Evolutionary conservation across 2,888 invertebrate genomes (phyloP), one percentile per base, ranked within the genome.

Genomic region (Euproctis similis): DNA sequence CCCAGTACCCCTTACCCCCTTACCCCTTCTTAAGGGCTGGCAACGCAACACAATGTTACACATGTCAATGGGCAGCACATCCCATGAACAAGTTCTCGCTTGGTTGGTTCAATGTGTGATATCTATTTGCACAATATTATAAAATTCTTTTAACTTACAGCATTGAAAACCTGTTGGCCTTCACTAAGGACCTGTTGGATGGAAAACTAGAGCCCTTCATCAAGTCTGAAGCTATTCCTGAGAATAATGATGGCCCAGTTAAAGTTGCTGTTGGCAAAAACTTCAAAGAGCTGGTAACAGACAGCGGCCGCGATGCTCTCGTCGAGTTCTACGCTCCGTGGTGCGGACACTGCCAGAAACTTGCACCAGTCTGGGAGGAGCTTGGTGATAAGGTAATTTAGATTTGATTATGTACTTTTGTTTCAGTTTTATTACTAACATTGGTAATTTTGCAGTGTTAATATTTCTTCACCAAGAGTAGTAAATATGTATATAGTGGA

Each of bases 251-350:
- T 54, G 93, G 91, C 0, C 90, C 91, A 6, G 95, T 96, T 1
- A 93, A 90, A 59, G 90, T 96, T 19, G 96, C 95, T 2, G 99
- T 99, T 5, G 98, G 92, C 41, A 96, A 96, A 85, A 99, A 98
- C 87, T 99, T 98, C 81, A 93, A 97, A 64, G 94, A 98, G 31
- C 86, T 97, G 31, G 96, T 99, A 1, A 90, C 90, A 2, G 93
- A 98, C 66, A 93, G 94, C 53, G 93, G 87, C 16, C 93, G 96
- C 64, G 99, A 99, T 70, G 95, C 95, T 2, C 87, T 99, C 22
- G 89, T 99, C 48, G 98, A 99, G 84, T 99, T 99, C 86, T 99
- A 99, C 76, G 98, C 98, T 17, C 98, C 98, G 1, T 98, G 98
- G 98, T 97, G 97, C 72, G 98, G 98, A 47, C 98, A 99, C 67